Evolutionary conservation across 2,113 vertebrate genomes (phyloP).

Genomic region (Chloroceryle aenea): DNA sequence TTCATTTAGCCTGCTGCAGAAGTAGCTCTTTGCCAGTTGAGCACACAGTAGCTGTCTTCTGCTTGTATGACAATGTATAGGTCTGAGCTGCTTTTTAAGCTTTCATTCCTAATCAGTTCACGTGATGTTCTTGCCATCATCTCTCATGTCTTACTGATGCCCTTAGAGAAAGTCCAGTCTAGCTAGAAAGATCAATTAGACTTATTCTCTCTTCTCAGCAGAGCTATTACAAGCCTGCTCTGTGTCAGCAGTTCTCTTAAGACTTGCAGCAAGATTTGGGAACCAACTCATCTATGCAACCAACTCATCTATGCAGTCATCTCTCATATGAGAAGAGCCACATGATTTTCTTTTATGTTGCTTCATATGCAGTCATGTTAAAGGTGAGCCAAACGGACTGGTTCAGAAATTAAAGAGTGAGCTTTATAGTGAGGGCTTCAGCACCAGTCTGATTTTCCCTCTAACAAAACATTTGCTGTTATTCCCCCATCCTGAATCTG

Average conservation of each 20-base stretch:
- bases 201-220: constrained; percentile 15
- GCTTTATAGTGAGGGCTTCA: not conserved
- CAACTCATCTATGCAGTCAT: constrained; percentile 50
- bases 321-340: constrained; percentile 17
- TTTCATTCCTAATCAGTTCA: not conserved
- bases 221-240: constrained; percentile 27
- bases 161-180: constrained; percentile 22
- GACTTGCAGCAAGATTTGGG: constrained; percentile 19
- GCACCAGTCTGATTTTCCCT: not conserved
- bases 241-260: constrained; percentile 60
- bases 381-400: constrained; percentile 43
- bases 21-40: not conserved
- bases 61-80: not conserved
- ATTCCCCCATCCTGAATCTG: not conserved
- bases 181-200: not conserved
- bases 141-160: not conserved
- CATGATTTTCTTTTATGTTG: constrained; percentile 61
- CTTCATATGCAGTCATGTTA: constrained; percentile 30
- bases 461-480: not conserved
- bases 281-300: constrained; percentile 33
- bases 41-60: not conserved
- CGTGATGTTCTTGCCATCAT: not conserved
- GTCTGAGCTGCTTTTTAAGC: not conserved
- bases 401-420: constrained; percentile 63
- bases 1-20: not conserved